Evolutionary conservation across 1,140 invertebrate genomes (phyloP), one percentile per base, ranked within the genome.

Genomic region (Popillia japonica): DNA sequence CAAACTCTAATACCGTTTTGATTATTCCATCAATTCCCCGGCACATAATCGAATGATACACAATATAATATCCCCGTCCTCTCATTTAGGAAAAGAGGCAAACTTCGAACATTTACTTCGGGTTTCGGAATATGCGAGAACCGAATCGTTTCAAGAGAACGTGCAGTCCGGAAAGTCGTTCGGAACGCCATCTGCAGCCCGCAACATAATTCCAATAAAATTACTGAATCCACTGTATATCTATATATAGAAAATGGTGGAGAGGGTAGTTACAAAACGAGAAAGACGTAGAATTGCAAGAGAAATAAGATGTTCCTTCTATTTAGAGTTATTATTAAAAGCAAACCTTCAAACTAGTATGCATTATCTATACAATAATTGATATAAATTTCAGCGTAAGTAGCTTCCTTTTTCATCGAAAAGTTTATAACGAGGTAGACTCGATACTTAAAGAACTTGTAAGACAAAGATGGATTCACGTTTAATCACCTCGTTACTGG

Each of bases 131-230:
- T 55, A 55, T 55, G 48, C 48, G 48, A 55, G 48, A 55, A 55
- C 48, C 48, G 48, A 55, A 55, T 55, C 48, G 48, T 55, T 55
- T 55, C 17, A 55, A 6, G 48, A 55, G 17, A n/a, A 55, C 48
- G 48, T 55, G 48, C 48, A 55, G 48, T 55, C 11, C 17, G 17
- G 48, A 55, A 55, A 17, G 48, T n/a, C n/a, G 48, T 55, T 55
- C 14, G 14, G 48, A 17, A 55, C 48, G 48, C 48, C 48, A 55
- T 55, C 48, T 55, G 48, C 17, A 55, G 48, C 48, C 48, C 48
- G 48, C 48, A 55, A 55, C 48, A 55, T 55, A 55, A 55, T 55
- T 55, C 48, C 48, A 55, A 55, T 55, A 55, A 55, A 55, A 55
- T 55, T 17, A 55, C 48, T 55, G 27, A 34, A 34, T 34, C 27